Base-by-base conservation (phyloP, 1,140 invertebrate genomes). In the Drosophila pectinifera region DNA sequence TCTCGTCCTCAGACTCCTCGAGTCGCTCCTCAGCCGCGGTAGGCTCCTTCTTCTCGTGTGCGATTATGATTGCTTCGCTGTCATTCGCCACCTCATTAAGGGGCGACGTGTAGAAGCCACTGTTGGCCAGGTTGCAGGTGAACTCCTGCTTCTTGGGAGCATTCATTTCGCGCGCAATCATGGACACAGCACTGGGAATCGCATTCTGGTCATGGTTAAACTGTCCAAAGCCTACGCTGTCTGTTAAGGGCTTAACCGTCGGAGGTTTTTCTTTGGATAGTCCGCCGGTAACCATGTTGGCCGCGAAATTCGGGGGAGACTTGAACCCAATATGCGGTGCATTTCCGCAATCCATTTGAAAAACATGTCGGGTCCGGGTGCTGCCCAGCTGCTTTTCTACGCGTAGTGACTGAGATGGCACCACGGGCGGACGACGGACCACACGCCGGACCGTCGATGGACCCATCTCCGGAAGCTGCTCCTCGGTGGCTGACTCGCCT, bases 381-480 rank as follows among this genome's bases (percentile, higher is more conserved):
- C 14, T 45, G 8, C 70, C 58, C 2, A 43, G 28, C 0, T 67
- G 53, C 43, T 88, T 88, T 22, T 88, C 84, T 7, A 88, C 80
- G 1, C 84, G 84, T 54, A 89, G 7, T 0, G 43, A 14, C 46
- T 88, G 84, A 4, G 70, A 20, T 3, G 84, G 84, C 1, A 88
- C 83, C 5, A 84, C 31, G 0, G 84, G 61, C 11, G 22, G 41
- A 1, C 73, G 69, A 28, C 76, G 70, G 3, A 58, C 4, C 20
- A 59, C 0, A 0, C 41, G 34, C 7, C 39, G 43, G 2, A n/a
- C 14, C 11, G n/a, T 8, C 7, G 28, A 5, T 7, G 55, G 31
- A 1, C 5, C 6, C 34, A 41, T 14, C 3, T 24, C 57, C 0
- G 31, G 5, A 2, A 61, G 0, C 7, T 73, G 16, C 8, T 76